Evolutionary conservation across 1,140 invertebrate species (phyloP).

Genomic region (Hyles euphorbiae): DNA sequence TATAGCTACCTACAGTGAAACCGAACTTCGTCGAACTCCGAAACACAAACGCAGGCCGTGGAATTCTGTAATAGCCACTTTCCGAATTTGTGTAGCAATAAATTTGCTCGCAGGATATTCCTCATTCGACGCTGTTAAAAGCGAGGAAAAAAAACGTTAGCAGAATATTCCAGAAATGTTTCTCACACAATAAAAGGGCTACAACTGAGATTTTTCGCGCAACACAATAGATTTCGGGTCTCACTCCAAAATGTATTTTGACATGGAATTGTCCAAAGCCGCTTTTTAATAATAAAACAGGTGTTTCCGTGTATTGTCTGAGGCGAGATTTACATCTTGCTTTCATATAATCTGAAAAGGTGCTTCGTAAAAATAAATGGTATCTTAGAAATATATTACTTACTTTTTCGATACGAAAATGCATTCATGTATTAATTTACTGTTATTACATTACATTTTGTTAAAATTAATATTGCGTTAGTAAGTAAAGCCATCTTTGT

Average conservation of each 20-base stretch:
- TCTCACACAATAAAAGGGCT: conserved; percentile 17
- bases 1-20: too few relatives aligned
- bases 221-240: conserved; percentile 16
- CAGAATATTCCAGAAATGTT: conserved; percentile 22
- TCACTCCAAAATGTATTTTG: conserved; percentile 15
- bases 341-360: too few relatives aligned
- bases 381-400: too few relatives aligned
- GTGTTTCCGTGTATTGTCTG: too few relatives aligned
- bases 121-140: conserved; percentile 19
- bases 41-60: neutral
- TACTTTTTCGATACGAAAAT: too few relatives aligned
- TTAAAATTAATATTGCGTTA: too few relatives aligned
- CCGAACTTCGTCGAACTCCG: too few relatives aligned
- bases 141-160: conserved; percentile 8
- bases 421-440: too few relatives aligned
- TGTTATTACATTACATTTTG: too few relatives aligned
- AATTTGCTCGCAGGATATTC: conserved; percentile 19
- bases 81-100: conserved; percentile 25
- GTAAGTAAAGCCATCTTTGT: too few relatives aligned
- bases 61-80: conserved; percentile 12
- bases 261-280: conserved; percentile 1
- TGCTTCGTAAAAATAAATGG: too few relatives aligned
- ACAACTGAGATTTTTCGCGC: conserved; percentile 12
- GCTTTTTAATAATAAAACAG: neutral
- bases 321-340: too few relatives aligned